Conservation (phyloP, 1,140 invertebrate species). For the Drosophila novamexicana region DNA sequence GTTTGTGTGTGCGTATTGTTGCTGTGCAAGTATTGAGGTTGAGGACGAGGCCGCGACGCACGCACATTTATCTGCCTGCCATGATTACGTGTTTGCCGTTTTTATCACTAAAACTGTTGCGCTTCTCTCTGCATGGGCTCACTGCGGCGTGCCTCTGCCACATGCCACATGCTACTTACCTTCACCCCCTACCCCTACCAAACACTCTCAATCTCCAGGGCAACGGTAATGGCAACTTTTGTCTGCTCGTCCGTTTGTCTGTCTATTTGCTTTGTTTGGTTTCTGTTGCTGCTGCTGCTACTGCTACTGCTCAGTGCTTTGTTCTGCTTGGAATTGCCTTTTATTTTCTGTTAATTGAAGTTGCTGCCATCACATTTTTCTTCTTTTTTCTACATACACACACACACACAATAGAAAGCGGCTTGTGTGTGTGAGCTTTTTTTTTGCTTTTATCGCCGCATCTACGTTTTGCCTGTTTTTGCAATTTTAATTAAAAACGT, state of each 20-base stretch:
- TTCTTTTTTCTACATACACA: constrained; percentile 24
- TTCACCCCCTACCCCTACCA: neutral
- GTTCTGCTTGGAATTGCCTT: constrained; percentile 78
- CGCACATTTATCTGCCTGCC: constrained; percentile 72
- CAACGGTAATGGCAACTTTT: constrained; percentile 50
- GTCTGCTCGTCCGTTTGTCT: constrained; percentile 43
- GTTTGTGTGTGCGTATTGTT: constrained; percentile 24
- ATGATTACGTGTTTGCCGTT: constrained; percentile 79
- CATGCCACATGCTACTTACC: constrained; percentile 5
- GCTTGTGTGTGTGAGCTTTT: constrained; percentile 3
- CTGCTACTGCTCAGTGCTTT: constrained; percentile 48
- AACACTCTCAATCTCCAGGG: constrained; percentile 3
- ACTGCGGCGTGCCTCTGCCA: neutral
- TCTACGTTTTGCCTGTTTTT: constrained; percentile 76
- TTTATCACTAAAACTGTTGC: constrained; percentile 80
- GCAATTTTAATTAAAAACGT: constrained; percentile 83
- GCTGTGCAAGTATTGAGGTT: constrained; percentile 4
- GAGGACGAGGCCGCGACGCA: constrained; percentile 27
- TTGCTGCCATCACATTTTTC: constrained; percentile 76
- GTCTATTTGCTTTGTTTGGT: constrained; percentile 57
- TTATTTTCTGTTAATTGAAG: constrained; percentile 82
- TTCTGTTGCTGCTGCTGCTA: constrained; percentile 50
- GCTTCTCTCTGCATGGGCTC: constrained; percentile 55
- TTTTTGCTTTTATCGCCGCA: constrained; percentile 66
- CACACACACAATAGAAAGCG: constrained; percentile 20